Percentiles rank a stretch among this genome's conserved stretches.
Evolutionary conservation across 1,140 invertebrate genomes (phyloP).

Genomic region (Idris sp.): DNA sequence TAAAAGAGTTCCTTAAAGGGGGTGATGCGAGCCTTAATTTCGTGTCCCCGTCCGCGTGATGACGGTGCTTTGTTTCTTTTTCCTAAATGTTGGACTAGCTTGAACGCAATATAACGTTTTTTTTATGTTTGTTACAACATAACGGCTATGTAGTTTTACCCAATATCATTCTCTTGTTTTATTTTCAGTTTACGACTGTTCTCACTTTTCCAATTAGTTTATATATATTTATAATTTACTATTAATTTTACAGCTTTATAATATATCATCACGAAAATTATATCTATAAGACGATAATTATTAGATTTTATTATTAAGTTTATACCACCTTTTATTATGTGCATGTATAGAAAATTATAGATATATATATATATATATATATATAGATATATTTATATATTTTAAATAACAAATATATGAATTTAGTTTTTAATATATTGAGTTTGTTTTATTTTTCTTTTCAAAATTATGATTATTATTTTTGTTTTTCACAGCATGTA

Average conservation of each 20-base stretch:
- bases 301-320: slow-evolving; percentile 58
- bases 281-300: slow-evolving; percentile 61
- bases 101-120: slow-evolving; percentile 36
- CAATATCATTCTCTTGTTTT: slow-evolving; percentile 40
- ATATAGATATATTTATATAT: slow-evolving; percentile 44
- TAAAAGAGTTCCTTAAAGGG: slow-evolving; percentile 75
- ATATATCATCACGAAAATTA: slow-evolving; percentile 57
- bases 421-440: slow-evolving; percentile 12
- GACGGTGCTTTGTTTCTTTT: slow-evolving; percentile 78
- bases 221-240: slow-evolving; percentile 26
- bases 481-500: slow-evolving; percentile 9
- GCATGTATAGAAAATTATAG: slow-evolving; percentile 53
- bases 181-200: slow-evolving; percentile 25
- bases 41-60: slow-evolving; percentile 74
- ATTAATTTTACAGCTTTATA: slow-evolving; percentile 62
- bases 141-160: slow-evolving; percentile 38
- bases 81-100: slow-evolving; percentile 39
- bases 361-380: too few relatives aligned
- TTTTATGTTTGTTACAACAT: slow-evolving; percentile 50
- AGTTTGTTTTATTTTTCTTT: too few relatives aligned
- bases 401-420: slow-evolving; percentile 35
- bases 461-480: too few relatives aligned
- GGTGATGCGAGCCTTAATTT: slow-evolving; percentile 65
- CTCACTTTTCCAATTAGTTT: slow-evolving; percentile 45
- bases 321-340: slow-evolving; percentile 62